These are phyloP conservation scores for Drosophila rubida DNA, from an alignment of 2,888 invertebrate genomes.

Conservation along the genomic window DNA sequence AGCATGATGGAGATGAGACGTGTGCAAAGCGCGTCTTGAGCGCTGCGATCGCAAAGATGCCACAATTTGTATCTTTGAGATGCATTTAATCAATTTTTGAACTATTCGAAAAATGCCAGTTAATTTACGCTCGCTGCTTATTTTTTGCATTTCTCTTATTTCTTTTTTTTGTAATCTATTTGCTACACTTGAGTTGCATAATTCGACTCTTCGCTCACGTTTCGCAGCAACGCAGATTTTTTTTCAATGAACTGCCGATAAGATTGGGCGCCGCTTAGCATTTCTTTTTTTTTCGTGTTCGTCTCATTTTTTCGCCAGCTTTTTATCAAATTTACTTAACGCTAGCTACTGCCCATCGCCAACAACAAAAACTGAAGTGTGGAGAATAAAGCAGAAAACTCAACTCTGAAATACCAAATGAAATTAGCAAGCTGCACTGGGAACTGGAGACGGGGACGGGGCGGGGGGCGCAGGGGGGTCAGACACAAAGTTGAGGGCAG, in stretches of 20 bases:
- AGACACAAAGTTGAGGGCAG: slow-evolving; percentile 46
- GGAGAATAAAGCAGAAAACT: slow-evolving; percentile 43
- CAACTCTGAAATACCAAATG: slow-evolving; percentile 58
- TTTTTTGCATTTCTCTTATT: not conserved
- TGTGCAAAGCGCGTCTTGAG: slow-evolving; percentile 44
- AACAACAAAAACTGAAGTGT: not conserved
- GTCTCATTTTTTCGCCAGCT: not conserved
- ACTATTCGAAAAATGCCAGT: slow-evolving; percentile 32
- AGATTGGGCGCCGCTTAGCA: slow-evolving; percentile 38
- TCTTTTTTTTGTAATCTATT: not conserved
- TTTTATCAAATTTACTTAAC: slow-evolving; percentile 42
- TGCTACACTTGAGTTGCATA: slow-evolving; percentile 26
- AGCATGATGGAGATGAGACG: slow-evolving; percentile 37
- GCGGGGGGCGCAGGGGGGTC: not conserved
- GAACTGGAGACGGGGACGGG: slow-evolving; percentile 2
- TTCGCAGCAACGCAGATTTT: slow-evolving; percentile 21
- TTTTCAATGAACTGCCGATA: slow-evolving; percentile 52
- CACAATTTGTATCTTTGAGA: slow-evolving; percentile 37
- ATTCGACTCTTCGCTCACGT: slow-evolving; percentile 42
- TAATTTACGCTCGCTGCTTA: slow-evolving; percentile 7
- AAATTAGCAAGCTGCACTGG: slow-evolving; percentile 64
- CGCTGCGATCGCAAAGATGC: slow-evolving; percentile 39
- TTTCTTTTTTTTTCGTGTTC: slow-evolving; percentile 10
- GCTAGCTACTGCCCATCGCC: slow-evolving; percentile 7
- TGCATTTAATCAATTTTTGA: slow-evolving; percentile 35